phyloP scores from a whole-genome alignment of 2,888 invertebrate species.

The Embidobia sp. region DNA sequence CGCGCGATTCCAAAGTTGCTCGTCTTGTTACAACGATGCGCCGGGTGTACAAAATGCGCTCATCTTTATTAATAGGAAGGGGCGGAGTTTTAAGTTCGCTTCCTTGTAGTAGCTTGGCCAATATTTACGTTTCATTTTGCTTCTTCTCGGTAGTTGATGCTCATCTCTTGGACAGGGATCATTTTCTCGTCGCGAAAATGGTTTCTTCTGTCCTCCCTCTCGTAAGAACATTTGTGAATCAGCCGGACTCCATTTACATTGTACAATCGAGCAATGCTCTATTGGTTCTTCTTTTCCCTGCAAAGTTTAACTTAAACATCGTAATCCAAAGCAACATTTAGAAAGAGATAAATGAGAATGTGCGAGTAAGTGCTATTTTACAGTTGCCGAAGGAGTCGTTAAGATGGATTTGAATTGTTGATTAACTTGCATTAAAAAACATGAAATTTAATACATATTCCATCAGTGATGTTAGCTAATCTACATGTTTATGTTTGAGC shows the following conservation, averaged over 20 bases:
- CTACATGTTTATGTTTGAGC: constrained; percentile 48
- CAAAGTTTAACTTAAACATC: constrained; percentile 14
- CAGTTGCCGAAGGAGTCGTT: neutral
- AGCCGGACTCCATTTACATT: constrained; percentile 23
- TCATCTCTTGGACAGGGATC: constrained; percentile 60
- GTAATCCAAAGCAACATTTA: neutral
- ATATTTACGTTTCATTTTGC: constrained; percentile 78
- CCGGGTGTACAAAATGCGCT: constrained; percentile 70
- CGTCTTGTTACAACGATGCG: constrained; percentile 65
- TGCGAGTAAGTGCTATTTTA: too few species aligned
- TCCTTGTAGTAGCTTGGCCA: constrained; percentile 69
- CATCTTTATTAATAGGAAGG: constrained; percentile 76
- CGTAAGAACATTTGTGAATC: constrained; percentile 33
- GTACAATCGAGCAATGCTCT: constrained; percentile 14
- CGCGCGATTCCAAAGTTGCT: constrained; percentile 66
- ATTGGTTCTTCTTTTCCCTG: neutral
- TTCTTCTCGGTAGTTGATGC: constrained; percentile 67
- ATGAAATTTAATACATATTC: constrained; percentile 53
- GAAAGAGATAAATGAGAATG: too few species aligned
- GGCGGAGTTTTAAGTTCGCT: constrained; percentile 71
- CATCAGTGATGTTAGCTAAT: constrained; percentile 43
- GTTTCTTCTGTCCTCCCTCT: constrained; percentile 18
- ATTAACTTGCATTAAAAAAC: constrained; percentile 49
- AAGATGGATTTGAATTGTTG: constrained; percentile 37
- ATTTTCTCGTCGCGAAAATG: constrained; percentile 38